Evolutionary conservation across 2,888 invertebrate species (phyloP), one percentile per base, ranked within the genome.

Genomic region (Eupithecia vulgata): DNA sequence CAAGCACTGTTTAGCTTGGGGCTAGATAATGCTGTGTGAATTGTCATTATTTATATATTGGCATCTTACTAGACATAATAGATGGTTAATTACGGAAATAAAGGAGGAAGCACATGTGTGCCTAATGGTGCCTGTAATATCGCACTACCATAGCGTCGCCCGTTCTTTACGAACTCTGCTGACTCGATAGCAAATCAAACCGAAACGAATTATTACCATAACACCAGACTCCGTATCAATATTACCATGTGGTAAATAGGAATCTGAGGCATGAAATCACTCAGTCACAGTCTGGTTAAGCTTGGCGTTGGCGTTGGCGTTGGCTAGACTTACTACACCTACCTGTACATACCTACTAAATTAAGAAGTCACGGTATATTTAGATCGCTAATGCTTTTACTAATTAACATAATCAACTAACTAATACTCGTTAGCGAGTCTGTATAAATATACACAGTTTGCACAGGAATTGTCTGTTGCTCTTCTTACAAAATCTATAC

Each of bases 211-310:
- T 12, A 57, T 25, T 13, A 57, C 57, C 57, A 57, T 57, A 57
- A 57, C 25, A 57, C 25, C 25, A 25, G 57, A 57, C 25, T 57
- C 25, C 57, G 13, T 57, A 5, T 13, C 4, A 12, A 21, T 13
- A 25, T 57, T 5, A 25, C 57, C 57, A 57, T 57, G 12, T 13
- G 48, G 48, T 52, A 52, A 52, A 21, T 52, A 52, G 12, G 57
- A 57, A 57, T 57, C 13, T 12, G 62, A 64, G n/a, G 62, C 62
- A 64, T 64, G 34, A 64, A 64, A 64, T 64, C 62, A n/a, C 5
- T 64, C 62, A 12, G 62, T 35, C 62, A 35, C 62, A 64, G 61
- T 21, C 61, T 61, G 62, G 62, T 64, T 35, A 64, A n/a, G 35
- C 37, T 64, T 21, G 5, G 62, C 5, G 34, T 37, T 12, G 35